Evolutionary conservation across 2,113 vertebrate species (phyloP), one percentile per base, ranked within the genome.

Genomic region (Etheostoma spectabile): DNA sequence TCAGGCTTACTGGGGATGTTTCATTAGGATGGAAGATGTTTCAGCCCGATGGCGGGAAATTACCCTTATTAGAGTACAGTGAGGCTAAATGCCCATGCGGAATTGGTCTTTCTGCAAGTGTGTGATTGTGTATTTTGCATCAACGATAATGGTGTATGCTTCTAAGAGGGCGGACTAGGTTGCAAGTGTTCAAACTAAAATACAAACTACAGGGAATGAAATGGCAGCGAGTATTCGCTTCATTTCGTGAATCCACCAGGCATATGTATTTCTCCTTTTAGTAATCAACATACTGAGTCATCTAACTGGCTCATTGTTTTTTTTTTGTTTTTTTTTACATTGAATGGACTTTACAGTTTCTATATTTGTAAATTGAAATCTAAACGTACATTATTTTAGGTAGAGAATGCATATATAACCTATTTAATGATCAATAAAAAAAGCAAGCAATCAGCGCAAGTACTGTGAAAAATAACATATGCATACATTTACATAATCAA

Each of bases 1-100:
- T 80, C 80, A 84, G 88, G 90, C 82, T 85, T 91, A 88, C 83
- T 70, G 85, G 53, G 63, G 77, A 62, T 80, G 77, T 79, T 88
- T 92, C 53, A 66, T 30, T 56, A 78, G 65, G 57, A 84, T n/a
- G 27, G 73, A 72, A 61, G 76, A 86, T 71, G 72, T 86, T 74
- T 82, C 55, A 56, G 56, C 30, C 78, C 14, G 3, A 24, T 67
- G 77, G 77, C 35, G 42, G 86, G 86, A 84, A 89, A 83, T 76
- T 72, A 73, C 72, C 80, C 84, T 87, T n/a, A 27, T 89, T 80
- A 78, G 57, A 72, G 60, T 42, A 65, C 59, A 2, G 70, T 1
- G 77, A 71, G 59, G 81, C 68, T 68, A 73, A 85, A 88, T 62
- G 71, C 90, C 86, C 67, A 65, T 62, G 89, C 74, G 79, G 74